Evolutionary conservation across 2,797 vertebrate species (phyloP).

Genomic region (Lophotriccus pileatus): DNA sequence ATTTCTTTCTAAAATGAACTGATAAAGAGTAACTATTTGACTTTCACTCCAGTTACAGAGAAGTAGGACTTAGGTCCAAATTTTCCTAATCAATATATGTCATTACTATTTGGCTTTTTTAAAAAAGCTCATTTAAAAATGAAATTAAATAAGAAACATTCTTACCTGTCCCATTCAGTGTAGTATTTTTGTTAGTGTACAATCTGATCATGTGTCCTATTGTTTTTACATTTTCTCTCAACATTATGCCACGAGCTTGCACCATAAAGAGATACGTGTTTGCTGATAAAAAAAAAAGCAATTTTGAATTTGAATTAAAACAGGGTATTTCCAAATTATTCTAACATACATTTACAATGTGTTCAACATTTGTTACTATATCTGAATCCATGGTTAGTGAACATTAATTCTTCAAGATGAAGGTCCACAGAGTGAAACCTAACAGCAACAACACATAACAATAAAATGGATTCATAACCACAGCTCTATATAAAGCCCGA

Average conservation of each 20-base stretch:
- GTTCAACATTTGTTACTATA: not conserved
- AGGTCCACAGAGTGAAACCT: not conserved
- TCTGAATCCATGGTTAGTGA: not conserved
- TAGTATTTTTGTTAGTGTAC: slow-evolving; percentile 95
- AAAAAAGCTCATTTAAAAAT: not conserved
- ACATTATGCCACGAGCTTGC: slow-evolving; percentile 96
- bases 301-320: slow-evolving; percentile 32
- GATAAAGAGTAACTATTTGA: not conserved
- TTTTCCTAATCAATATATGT: not conserved
- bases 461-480: not conserved
- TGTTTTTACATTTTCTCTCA: slow-evolving; percentile 95
- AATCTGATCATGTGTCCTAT: slow-evolving; percentile 94
- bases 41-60: not conserved
- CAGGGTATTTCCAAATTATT: not conserved
- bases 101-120: not conserved
- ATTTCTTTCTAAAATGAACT: not conserved
- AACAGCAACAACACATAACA: not conserved
- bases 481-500: not conserved
- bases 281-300: slow-evolving; percentile 77
- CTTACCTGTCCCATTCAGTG: slow-evolving; percentile 92
- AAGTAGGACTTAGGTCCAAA: not conserved
- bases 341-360: not conserved
- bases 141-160: not conserved
- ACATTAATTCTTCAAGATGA: not conserved
- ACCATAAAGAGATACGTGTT: slow-evolving; percentile 99